Percentiles rank a stretch among this genome's conserved stretches.
Conservation (phyloP, 2,797 vertebrate species). For the Chelon auratus region DNA sequence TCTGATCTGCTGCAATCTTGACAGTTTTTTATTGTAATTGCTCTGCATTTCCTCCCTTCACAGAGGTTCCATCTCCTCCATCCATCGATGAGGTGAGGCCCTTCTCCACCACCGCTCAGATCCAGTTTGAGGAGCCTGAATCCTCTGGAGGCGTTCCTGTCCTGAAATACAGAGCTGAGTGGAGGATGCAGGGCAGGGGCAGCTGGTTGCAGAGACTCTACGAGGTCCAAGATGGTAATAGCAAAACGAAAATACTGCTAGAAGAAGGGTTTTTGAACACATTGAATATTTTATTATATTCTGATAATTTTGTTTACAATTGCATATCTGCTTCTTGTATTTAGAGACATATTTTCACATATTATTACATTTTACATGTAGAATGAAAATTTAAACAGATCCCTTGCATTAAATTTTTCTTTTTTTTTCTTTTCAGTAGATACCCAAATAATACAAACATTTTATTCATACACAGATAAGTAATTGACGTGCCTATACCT, state of each 20-base stretch:
- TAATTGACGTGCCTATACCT: too few species aligned
- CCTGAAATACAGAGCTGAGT: constrained; percentile 91
- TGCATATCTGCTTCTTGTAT: not conserved
- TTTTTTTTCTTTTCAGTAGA: too few species aligned
- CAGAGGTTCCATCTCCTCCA: constrained; percentile 95
- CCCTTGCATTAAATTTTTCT: not conserved
- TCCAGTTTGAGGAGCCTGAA: constrained; percentile 93
- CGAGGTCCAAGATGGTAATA: constrained; percentile 89
- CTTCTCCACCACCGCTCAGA: constrained; percentile 93
- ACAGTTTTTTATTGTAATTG: constrained; percentile 45
- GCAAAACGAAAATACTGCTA: not conserved
- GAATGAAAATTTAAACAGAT: not conserved
- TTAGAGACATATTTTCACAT: not conserved
- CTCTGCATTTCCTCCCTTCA: constrained; percentile 38
- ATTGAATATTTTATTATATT: not conserved
- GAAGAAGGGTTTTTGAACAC: not conserved
- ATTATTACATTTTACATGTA: not conserved
- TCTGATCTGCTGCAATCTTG: constrained; percentile 30
- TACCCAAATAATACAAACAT: too few species aligned
- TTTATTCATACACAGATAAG: too few species aligned
- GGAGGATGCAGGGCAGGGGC: constrained; percentile 84
- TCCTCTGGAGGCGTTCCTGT: constrained; percentile 94
- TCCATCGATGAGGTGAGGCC: constrained; percentile 89
- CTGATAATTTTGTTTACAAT: not conserved
- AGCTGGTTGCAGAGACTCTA: constrained; percentile 87